Conservation (phyloP, 2,797 vertebrate species). For the Gymnoscopelus braueri region DNA sequence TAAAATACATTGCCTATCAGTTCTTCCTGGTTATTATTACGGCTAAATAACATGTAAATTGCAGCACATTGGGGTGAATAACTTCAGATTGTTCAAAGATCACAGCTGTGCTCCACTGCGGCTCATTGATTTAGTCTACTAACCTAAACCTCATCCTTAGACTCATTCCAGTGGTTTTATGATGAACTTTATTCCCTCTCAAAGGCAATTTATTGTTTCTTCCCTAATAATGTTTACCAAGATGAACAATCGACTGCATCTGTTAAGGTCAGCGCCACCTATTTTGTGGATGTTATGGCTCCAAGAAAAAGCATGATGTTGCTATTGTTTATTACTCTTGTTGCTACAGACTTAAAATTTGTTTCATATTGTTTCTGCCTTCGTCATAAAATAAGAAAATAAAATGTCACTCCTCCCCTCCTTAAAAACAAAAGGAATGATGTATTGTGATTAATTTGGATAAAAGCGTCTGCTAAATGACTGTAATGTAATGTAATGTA, state of each 20-base stretch:
- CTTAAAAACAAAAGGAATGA: conserved; percentile 13
- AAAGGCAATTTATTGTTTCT: conserved; percentile 59
- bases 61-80: too few relatives aligned
- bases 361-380: conserved; percentile 26
- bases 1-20: too few relatives aligned
- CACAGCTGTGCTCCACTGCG: too few relatives aligned
- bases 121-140: neutral
- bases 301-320: conserved; percentile 8
- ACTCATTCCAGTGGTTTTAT: conserved; percentile 65
- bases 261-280: conserved; percentile 29
- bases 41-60: too few relatives aligned
- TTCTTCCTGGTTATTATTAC: too few relatives aligned
- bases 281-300: conserved; percentile 17
- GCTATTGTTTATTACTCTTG: conserved; percentile 20
- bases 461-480: too few relatives aligned
- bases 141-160: conserved; percentile 33
- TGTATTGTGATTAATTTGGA: conserved; percentile 17
- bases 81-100: too few relatives aligned
- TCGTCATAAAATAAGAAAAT: conserved; percentile 36
- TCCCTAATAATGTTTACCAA: conserved; percentile 55
- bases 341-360: conserved; percentile 9
- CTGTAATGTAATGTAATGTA: conserved; percentile 26
- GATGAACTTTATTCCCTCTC: conserved; percentile 53
- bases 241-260: conserved; percentile 54
- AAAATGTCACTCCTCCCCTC: conserved; percentile 2